Conservation (phyloP, 2,113 vertebrate species). For the Arvicanthis niloticus region DNA sequence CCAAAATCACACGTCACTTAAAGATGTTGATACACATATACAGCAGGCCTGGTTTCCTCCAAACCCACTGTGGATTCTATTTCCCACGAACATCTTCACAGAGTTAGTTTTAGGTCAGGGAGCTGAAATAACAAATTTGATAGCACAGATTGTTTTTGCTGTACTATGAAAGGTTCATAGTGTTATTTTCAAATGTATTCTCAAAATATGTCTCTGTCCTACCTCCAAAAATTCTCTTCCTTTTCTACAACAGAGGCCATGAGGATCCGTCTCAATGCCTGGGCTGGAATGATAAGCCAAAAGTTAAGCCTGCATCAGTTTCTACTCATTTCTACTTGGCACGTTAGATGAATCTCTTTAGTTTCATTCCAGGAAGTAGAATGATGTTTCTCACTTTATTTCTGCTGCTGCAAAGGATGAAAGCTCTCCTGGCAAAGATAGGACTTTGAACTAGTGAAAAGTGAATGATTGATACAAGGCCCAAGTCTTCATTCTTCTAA, state of each 20-base stretch:
- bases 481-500: constrained; percentile 65
- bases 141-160: background rate
- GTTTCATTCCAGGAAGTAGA: constrained; percentile 56
- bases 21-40: background rate
- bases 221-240: constrained; percentile 30
- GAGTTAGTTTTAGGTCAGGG: background rate
- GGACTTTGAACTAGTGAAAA: constrained; percentile 51
- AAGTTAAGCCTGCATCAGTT: background rate
- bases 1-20: background rate
- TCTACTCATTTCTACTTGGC: constrained; percentile 50
- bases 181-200: constrained; percentile 9
- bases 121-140: background rate
- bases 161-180: background rate
- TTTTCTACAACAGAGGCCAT: constrained; percentile 40
- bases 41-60: background rate
- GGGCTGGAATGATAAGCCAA: constrained; percentile 20
- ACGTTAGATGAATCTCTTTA: constrained; percentile 58
- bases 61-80: background rate
- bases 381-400: constrained; percentile 59
- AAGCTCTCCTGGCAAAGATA: constrained; percentile 53
- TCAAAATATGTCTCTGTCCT: background rate
- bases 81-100: background rate
- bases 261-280: background rate
- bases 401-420: constrained; percentile 55
- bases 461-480: background rate